phyloP scores from a whole-genome alignment of 2,797 vertebrate genomes.

The Pogonophryne albipinna region DNA sequence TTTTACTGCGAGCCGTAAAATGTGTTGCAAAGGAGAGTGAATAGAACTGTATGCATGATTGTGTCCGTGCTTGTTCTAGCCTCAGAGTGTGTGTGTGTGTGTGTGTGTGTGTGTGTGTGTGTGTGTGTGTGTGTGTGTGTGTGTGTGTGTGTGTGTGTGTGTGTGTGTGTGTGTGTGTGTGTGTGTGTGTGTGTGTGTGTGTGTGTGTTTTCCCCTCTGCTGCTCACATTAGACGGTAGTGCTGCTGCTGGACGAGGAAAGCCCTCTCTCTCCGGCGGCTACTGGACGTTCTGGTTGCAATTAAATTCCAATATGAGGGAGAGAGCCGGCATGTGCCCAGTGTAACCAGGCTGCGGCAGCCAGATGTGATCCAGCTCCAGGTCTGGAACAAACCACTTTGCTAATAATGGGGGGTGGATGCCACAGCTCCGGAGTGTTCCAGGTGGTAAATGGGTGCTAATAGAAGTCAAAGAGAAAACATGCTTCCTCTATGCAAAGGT shows the following conservation, averaged over 20 bases:
- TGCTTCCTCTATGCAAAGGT: constrained; percentile 38
- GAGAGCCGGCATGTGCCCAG: constrained; percentile 42
- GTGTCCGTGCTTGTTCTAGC: constrained; percentile 17
- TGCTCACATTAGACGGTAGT: constrained; percentile 43
- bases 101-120: constrained; percentile 17
- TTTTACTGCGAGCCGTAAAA: constrained; percentile 51
- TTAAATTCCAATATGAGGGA: constrained; percentile 69
- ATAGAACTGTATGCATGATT: constrained; percentile 12
- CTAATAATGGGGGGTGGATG: constrained; percentile 50
- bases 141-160: constrained; percentile 28
- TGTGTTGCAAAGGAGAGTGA: constrained; percentile 13
- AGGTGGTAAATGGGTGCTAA: constrained; percentile 63
- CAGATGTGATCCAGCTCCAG: constrained; percentile 64
- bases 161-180: not conserved
- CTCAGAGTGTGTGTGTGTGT: constrained; percentile 16
- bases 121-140: not conserved
- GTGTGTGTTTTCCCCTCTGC: constrained; percentile 53
- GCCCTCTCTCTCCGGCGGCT: constrained; percentile 59
- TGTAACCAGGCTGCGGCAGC: constrained; percentile 64
- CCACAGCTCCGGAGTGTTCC: constrained; percentile 69
- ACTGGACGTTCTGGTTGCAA: constrained; percentile 70
- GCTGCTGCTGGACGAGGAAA: constrained; percentile 59
- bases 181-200: constrained; percentile 25
- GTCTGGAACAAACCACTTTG: constrained; percentile 47
- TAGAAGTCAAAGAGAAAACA: constrained; percentile 56